Base-by-base conservation (phyloP, 2,888 invertebrate genomes). In the Agrilus cyanescens region DNA sequence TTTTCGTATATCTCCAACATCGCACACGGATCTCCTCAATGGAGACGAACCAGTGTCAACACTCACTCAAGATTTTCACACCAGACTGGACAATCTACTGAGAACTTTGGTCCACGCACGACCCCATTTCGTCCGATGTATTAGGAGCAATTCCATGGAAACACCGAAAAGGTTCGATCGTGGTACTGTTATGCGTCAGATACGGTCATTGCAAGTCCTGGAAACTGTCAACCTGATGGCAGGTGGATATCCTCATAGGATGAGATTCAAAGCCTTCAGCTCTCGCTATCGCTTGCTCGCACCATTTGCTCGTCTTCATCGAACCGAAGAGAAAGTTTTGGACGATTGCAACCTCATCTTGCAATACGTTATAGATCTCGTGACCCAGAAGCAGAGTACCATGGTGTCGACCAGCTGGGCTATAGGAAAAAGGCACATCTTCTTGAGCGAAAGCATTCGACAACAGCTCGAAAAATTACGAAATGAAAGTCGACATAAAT, bases 141-240 rank as follows among this genome's bases (percentile, higher is more conserved):
- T 95, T 55, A 81, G 91, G 58, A 86, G 90, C 60, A 94, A 93
- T 68, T 75, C 80, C 15, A 75, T 76, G 25, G 90, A 91, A 67
- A 78, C 80, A 41, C 76, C 85, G n/a, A 81, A 83, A 61, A 73
- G 82, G 50, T 89, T 93, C 64, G 93, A 94, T 63, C 76, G 89
- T 35, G 75, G 78, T 45, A 78, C 83, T 2, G 87, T 94, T 18
- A 85, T 89, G 56, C 75, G 82, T 38, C 94, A 95, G 73, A 85
- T 94, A 47, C 76, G 93, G 36, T 88, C 93, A 1, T 73, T 94
- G 40, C 73, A 74, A 56, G 82, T 93, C n/a, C 70, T 94, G 40
- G 94, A 95, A 70, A 94, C 94, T 33, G 90, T 93, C 13, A 91
- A 93, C 65, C 70, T 95, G 46, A 94, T 94, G 93, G 90, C 91